Percentiles rank a stretch among this genome's conserved stretches.
These are phyloP conservation scores for Drosophila lacteicornis DNA, from an alignment of 1,140 invertebrate genomes.

Conservation along the genomic window DNA sequence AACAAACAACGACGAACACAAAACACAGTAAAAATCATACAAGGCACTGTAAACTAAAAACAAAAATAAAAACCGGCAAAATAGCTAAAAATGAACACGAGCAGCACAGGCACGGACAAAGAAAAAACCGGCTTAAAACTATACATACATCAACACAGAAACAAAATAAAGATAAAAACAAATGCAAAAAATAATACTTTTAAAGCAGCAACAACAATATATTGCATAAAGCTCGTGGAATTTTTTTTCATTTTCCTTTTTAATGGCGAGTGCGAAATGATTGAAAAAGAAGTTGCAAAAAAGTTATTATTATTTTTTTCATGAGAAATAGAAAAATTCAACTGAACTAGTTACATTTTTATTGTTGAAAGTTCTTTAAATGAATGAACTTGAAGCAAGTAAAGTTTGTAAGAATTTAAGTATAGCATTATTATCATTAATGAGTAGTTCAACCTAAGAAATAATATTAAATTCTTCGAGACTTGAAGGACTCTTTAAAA, in stretches of 20 bases:
- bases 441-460: not conserved
- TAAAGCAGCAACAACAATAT: conserved; percentile 6
- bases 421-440: too few relatives aligned
- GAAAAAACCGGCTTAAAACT: conserved; percentile 73
- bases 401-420: not conserved
- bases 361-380: not conserved
- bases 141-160: conserved; percentile 16
- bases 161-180: conserved; percentile 28
- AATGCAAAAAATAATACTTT: conserved; percentile 24
- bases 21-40: conserved; percentile 31
- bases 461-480: not conserved
- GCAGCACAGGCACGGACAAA: conserved; percentile 51
- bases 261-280: conserved; percentile 5
- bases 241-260: conserved; percentile 19
- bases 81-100: conserved; percentile 60
- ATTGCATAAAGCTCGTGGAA: conserved; percentile 22
- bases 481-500: not conserved
- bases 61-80: conserved; percentile 72
- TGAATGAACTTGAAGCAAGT: not conserved
- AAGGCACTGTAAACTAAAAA: conserved; percentile 22
- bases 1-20: conserved; percentile 58
- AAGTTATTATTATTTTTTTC: not conserved
- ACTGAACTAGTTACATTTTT: not conserved
- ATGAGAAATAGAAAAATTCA: not conserved
- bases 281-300: conserved; percentile 9